These are phyloP conservation scores for Choreutis nemorana DNA, from an alignment of 2,888 invertebrate genomes.

Conservation along the genomic window DNA sequence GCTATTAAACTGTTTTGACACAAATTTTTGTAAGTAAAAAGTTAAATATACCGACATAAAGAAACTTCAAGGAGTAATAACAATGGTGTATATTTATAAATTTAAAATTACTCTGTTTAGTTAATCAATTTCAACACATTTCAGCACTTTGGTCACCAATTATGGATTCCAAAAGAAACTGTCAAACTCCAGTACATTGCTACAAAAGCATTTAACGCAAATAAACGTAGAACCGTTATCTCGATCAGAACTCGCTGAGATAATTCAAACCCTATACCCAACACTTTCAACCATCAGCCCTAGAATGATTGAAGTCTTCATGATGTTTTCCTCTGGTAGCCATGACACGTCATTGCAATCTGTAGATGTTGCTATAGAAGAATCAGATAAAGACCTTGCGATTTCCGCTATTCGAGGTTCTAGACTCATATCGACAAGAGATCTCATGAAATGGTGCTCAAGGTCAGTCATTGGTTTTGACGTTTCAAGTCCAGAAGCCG, in stretches of 20 bases:
- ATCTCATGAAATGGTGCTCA: slow-evolving; percentile 91
- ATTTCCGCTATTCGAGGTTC: slow-evolving; percentile 52
- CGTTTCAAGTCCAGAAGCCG: slow-evolving; percentile 73
- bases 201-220: slow-evolving; percentile 85
- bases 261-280: slow-evolving; percentile 75
- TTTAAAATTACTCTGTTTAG: not conserved
- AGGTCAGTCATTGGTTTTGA: slow-evolving; percentile 79
- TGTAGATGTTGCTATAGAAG: slow-evolving; percentile 25
- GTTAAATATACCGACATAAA: too few relatives aligned
- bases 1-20: too few relatives aligned
- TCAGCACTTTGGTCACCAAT: slow-evolving; percentile 66
- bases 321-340: slow-evolving; percentile 78
- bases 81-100: too few relatives aligned
- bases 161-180: slow-evolving; percentile 70
- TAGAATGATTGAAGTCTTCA: slow-evolving; percentile 83
- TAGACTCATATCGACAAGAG: slow-evolving; percentile 81
- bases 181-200: slow-evolving; percentile 70
- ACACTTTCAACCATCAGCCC: slow-evolving; percentile 74
- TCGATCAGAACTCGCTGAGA: slow-evolving; percentile 74
- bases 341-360: slow-evolving; percentile 61
- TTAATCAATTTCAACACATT: slow-evolving; percentile 14
- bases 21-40: too few relatives aligned
- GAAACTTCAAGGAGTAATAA: too few relatives aligned
- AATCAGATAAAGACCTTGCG: slow-evolving; percentile 22
- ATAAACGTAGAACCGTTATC: slow-evolving; percentile 84